Percentiles rank a stretch among this genome's conserved stretches.
Evolutionary conservation across 64 coral and sea anemone genomes (phyloP).

Genomic region (Actinia tenebrosa): DNA sequence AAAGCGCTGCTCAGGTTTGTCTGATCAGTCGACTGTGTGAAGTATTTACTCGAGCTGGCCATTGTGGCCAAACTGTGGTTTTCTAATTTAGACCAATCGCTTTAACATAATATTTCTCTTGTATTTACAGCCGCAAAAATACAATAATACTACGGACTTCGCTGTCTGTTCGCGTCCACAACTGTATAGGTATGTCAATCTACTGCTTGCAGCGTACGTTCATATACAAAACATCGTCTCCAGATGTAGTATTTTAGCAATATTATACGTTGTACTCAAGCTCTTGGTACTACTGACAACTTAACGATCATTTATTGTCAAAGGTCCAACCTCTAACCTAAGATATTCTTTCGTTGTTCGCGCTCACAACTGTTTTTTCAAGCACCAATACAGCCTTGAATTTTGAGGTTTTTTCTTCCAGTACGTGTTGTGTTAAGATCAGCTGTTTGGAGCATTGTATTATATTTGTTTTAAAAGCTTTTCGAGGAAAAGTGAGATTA

Average conservation of each 20-base stretch:
- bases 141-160: constrained; percentile 92
- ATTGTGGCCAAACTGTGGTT: not conserved
- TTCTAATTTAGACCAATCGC: not conserved
- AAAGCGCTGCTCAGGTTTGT: not conserved
- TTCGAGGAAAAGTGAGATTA: not conserved
- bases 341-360: constrained; percentile 6
- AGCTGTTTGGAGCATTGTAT: constrained; percentile 5
- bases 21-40: not conserved
- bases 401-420: not conserved
- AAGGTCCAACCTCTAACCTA: constrained; percentile 14
- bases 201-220: not conserved
- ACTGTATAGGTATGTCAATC: constrained; percentile 83
- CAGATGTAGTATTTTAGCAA: not conserved
- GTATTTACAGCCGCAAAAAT: constrained; percentile 86
- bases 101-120: constrained; percentile 27
- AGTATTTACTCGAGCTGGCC: not conserved
- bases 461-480: constrained; percentile 8
- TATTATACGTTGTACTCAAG: not conserved
- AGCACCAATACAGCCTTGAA: not conserved
- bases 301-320: constrained; percentile 18
- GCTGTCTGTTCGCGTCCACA: constrained; percentile 94
- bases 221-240: not conserved
- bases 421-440: not conserved
- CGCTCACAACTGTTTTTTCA: constrained; percentile 21
- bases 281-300: constrained; percentile 6